Percentiles rank a stretch among this genome's conserved stretches.
These are phyloP conservation scores for Palloptera scutellata DNA, from an alignment of 2,888 invertebrate species.

Conservation along the genomic window DNA sequence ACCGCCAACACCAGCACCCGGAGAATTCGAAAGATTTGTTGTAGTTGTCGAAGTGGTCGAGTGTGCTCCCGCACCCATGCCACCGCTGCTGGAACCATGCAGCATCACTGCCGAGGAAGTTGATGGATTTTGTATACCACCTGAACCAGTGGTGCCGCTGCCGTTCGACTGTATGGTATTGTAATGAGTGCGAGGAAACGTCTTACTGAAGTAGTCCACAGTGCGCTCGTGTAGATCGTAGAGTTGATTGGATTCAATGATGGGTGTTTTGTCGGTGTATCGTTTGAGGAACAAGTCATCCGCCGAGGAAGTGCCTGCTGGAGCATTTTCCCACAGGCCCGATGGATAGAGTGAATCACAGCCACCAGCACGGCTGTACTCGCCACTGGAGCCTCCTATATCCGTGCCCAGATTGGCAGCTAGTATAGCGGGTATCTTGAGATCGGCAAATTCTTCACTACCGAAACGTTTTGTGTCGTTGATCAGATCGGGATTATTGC, in stretches of 20 bases:
- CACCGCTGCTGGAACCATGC: conserved; percentile 33
- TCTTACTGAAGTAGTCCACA: conserved; percentile 70
- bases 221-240: conserved; percentile 63
- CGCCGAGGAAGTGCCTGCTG: conserved; percentile 51
- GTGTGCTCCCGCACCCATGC: conserved; percentile 44
- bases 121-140: conserved; percentile 44
- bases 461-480: conserved; percentile 80
- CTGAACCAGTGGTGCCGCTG: conserved; percentile 48
- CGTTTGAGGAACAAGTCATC: conserved; percentile 68
- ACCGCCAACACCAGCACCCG: conserved; percentile 39
- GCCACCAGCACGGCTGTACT: conserved; percentile 77
- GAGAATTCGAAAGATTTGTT: conserved; percentile 55
- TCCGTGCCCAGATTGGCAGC: conserved; percentile 67
- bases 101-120: conserved; percentile 37
- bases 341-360: conserved; percentile 81
- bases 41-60: conserved; percentile 61
- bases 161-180: conserved; percentile 44
- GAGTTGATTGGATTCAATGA: conserved; percentile 68
- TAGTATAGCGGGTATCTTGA: conserved; percentile 55
- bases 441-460: conserved; percentile 65
- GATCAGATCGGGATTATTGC: conserved; percentile 86
- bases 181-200: conserved; percentile 68
- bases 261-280: conserved; percentile 79
- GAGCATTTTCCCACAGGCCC: conserved; percentile 74
- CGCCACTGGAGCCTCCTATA: conserved; percentile 70